phyloP scores from a whole-genome alignment of 2,113 vertebrate genomes.

The Scomber colias region DNA sequence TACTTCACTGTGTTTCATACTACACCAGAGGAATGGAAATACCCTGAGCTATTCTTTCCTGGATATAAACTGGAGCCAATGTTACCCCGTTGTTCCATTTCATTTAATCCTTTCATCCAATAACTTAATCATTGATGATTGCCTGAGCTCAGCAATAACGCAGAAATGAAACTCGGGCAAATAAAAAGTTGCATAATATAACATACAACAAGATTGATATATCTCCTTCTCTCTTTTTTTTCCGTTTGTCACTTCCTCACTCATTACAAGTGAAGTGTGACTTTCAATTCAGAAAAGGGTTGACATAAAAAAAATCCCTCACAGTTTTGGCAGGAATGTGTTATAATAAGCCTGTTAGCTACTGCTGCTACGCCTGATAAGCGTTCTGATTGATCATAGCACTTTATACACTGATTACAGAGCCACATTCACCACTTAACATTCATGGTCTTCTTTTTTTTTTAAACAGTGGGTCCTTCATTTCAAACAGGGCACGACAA shows the following conservation, averaged over 20 bases:
- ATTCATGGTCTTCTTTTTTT: too few species aligned
- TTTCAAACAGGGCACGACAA: too few species aligned
- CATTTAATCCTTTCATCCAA: constrained; percentile 44
- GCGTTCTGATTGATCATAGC: too few species aligned
- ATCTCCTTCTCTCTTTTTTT: background rate
- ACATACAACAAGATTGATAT: background rate
- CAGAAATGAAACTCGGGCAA: constrained; percentile 24
- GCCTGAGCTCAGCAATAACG: too few species aligned
- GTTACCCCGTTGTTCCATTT: constrained; percentile 37
- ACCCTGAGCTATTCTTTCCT: constrained; percentile 26
- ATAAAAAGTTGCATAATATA: background rate
- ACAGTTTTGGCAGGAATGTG: background rate
- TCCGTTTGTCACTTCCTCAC: background rate
- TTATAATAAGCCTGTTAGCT: too few species aligned
- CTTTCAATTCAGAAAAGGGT: background rate
- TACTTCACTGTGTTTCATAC: constrained; percentile 15
- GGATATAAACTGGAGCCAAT: constrained; percentile 19
- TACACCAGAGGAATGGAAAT: background rate
- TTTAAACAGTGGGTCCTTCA: too few species aligned
- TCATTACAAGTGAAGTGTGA: background rate
- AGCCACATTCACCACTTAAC: too few species aligned
- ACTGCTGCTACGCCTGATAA: too few species aligned
- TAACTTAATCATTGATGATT: background rate
- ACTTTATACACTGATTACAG: too few species aligned
- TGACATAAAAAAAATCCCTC: background rate